Percentiles rank a stretch among this genome's conserved stretches.
Conservation (phyloP, 2,113 vertebrate species). For the Catharus fuscescens region DNA sequence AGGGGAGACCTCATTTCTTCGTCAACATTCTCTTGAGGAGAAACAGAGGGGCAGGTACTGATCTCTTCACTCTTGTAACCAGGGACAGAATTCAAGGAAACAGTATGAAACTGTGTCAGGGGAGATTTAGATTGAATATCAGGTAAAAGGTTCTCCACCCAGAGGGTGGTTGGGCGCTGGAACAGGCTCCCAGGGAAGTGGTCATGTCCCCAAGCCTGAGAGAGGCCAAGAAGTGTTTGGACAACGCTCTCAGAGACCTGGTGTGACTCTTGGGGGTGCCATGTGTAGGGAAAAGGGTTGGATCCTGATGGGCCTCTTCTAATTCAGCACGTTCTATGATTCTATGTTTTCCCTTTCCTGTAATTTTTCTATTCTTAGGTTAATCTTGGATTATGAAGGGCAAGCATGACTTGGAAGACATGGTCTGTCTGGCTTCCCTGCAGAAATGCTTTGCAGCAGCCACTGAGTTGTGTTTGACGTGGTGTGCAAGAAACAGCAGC, state of each 20-base stretch:
- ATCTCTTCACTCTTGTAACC: neutral
- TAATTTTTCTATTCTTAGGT: neutral
- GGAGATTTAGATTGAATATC: neutral
- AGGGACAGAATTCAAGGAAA: neutral
- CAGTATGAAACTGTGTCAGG: neutral
- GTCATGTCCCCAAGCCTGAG: neutral
- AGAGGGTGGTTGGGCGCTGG: neutral
- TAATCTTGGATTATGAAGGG: neutral
- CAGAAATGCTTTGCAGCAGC: neutral
- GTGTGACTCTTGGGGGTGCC: no score
- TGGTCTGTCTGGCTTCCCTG: neutral
- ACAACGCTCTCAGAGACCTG: neutral
- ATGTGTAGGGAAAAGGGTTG: accelerated
- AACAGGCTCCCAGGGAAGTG: neutral
- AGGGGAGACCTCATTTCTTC: neutral
- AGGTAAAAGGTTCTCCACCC: neutral
- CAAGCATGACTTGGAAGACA: neutral
- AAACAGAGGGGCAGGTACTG: accelerated
- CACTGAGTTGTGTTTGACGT: neutral
- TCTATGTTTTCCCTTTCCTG: neutral
- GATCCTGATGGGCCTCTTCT: neutral
- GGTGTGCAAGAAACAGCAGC: neutral
- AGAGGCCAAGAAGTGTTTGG: neutral
- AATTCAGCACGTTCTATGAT: neutral
- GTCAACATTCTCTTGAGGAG: accelerated